Conservation (phyloP, 2,888 invertebrate species). For the Drosophila phalerata region DNA sequence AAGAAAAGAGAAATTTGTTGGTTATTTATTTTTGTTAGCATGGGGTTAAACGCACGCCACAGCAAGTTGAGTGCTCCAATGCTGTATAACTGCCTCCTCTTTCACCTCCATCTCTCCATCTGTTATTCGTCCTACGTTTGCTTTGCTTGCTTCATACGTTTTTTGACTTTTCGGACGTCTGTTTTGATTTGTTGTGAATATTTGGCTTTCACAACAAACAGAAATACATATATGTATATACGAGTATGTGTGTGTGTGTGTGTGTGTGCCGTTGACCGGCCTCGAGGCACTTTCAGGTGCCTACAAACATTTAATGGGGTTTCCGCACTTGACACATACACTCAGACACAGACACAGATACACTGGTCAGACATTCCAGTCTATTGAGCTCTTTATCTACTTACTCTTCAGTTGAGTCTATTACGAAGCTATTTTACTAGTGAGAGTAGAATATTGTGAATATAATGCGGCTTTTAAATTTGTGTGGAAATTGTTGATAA, state of each 20-base stretch:
- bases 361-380: constrained; percentile 40
- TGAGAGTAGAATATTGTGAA: constrained; percentile 14
- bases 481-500: constrained; percentile 1
- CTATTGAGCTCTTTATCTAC: constrained; percentile 49
- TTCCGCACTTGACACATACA: constrained; percentile 73
- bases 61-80: constrained; percentile 47
- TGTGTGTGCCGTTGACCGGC: constrained; percentile 29
- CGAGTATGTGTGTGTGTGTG: background rate
- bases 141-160: constrained; percentile 58
- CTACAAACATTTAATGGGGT: constrained; percentile 73
- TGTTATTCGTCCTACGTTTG: constrained; percentile 6
- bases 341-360: constrained; percentile 4
- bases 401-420: constrained; percentile 28
- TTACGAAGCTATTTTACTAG: constrained; percentile 43
- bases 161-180: constrained; percentile 61
- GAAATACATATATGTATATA: background rate
- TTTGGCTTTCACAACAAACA: constrained; percentile 73
- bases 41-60: constrained; percentile 58
- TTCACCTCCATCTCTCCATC: background rate
- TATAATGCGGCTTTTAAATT: constrained; percentile 4
- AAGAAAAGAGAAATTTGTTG: constrained; percentile 76
- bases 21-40: constrained; percentile 56
- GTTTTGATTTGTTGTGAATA: constrained; percentile 79
- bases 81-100: constrained; percentile 39
- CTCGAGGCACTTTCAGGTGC: constrained; percentile 46